A percentile compares a stretch with the other conserved stretches of the same genome.
phyloP scores from a whole-genome alignment of 2,888 invertebrate species.

The Caenorhabditis virilis region DNA sequence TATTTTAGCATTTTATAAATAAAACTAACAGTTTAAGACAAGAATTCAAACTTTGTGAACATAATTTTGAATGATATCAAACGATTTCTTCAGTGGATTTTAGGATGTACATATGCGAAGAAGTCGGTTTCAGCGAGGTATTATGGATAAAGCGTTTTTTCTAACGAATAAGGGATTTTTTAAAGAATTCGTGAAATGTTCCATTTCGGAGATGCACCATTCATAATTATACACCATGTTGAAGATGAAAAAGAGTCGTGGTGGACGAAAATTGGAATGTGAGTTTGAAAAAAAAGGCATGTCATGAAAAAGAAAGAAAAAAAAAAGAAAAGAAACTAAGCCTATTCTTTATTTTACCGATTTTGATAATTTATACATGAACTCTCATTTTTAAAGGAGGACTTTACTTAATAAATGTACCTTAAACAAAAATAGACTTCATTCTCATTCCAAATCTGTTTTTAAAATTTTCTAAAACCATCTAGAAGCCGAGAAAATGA shows the following conservation, averaged over 20 bases:
- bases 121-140: slow-evolving; percentile 18
- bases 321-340: too few species aligned
- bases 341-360: background rate
- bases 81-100: slow-evolving; percentile 29
- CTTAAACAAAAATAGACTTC: too few species aligned
- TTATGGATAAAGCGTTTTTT: background rate
- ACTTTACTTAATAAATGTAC: background rate
- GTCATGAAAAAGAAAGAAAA: too few species aligned
- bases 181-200: slow-evolving; percentile 3
- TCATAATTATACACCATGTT: slow-evolving; percentile 26
- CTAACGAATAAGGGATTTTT: background rate
- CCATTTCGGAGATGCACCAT: slow-evolving; percentile 23
- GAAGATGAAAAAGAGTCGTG: slow-evolving; percentile 13
- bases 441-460: too few species aligned
- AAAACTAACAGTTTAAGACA: background rate
- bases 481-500: too few species aligned
- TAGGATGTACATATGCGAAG: slow-evolving; percentile 33
- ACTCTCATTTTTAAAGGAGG: background rate
- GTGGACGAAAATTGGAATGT: slow-evolving; percentile 29
- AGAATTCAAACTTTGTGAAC: background rate
- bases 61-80: slow-evolving; percentile 6
- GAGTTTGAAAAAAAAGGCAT: background rate
- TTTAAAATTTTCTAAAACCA: too few species aligned
- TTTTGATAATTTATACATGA: background rate
- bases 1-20: background rate